Evolutionary conservation across 2,797 vertebrate genomes (phyloP).

Genomic region (Thamnophis elegans): DNA sequence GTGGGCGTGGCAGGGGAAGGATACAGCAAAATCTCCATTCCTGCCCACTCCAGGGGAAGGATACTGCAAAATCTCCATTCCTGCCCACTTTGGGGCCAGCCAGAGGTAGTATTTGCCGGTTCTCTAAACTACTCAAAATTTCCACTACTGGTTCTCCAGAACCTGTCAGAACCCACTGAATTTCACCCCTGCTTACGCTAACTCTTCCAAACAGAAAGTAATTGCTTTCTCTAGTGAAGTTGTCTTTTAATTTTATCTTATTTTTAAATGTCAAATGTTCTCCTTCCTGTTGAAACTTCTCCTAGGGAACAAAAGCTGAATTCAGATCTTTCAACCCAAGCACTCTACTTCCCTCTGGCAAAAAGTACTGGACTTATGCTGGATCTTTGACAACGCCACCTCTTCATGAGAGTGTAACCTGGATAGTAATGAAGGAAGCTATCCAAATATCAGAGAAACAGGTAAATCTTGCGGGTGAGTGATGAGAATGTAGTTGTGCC

Average conservation of each 20-base stretch:
- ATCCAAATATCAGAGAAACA: conserved; percentile 90
- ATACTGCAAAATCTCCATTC: too few species aligned
- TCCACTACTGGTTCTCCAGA: too few species aligned
- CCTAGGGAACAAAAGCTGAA: conserved; percentile 82
- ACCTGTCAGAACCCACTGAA: too few species aligned
- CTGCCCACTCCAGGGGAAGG: too few species aligned
- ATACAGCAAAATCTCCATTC: too few species aligned
- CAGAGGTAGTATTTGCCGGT: too few species aligned
- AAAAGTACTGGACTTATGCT: conserved; percentile 92
- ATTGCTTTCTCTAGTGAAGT: background rate
- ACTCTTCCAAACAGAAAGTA: background rate
- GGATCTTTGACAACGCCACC: conserved; percentile 96
- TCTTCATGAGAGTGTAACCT: conserved; percentile 89
- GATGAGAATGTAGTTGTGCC: background rate
- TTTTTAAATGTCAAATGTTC: background rate
- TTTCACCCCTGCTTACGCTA: background rate
- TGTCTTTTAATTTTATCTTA: background rate
- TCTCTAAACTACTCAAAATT: too few species aligned
- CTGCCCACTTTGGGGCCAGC: too few species aligned
- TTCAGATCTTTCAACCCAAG: conserved; percentile 92
- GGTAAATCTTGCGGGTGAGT: conserved; percentile 67
- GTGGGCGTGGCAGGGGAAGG: too few species aligned
- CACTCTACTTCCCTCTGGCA: conserved; percentile 86
- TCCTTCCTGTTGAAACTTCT: background rate
- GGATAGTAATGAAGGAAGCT: conserved; percentile 90